Conservation (phyloP, 2,113 vertebrate genomes). For the Brachionichthys hirsutus region DNA sequence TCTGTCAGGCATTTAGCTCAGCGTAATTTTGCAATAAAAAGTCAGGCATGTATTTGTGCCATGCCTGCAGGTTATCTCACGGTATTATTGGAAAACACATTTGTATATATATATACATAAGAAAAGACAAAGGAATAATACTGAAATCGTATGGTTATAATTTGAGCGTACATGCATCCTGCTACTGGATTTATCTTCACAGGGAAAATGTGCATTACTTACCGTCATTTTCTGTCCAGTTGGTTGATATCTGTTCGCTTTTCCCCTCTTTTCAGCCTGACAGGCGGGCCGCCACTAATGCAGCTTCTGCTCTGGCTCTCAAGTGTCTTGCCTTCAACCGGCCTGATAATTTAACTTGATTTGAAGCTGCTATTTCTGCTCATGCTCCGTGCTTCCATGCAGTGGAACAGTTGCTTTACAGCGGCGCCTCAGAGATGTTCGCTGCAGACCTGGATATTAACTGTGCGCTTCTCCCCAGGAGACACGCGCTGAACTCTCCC, state of each 20-base stretch:
- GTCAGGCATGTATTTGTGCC: background rate
- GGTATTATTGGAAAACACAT: background rate
- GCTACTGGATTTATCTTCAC: background rate
- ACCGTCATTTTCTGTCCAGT: conserved; percentile 65
- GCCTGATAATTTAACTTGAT: conserved; percentile 15
- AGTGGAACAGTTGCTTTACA: conserved; percentile 54
- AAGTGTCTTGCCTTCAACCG: background rate
- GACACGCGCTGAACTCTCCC: conserved; percentile 37
- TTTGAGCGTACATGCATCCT: background rate
- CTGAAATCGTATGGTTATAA: background rate
- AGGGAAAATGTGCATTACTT: conserved; percentile 40
- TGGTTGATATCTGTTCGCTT: conserved; percentile 51
- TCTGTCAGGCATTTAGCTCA: background rate
- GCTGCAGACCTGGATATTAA: conserved; percentile 56
- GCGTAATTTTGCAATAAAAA: conserved; percentile 35
- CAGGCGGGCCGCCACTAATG: conserved; percentile 4
- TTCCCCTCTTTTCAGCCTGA: conserved; percentile 36
- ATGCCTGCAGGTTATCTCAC: conserved; percentile 11
- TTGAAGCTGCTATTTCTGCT: conserved; percentile 10
- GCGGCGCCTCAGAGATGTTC: conserved; percentile 39
- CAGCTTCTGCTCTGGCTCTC: conserved; percentile 12
- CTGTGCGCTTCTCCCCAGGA: conserved; percentile 44
- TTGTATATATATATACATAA: background rate
- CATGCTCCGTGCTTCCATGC: conserved; percentile 39
- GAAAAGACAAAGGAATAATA: background rate